Evolutionary conservation across 2,888 invertebrate genomes (phyloP).

Genomic region (Chloromyia formosa): DNA sequence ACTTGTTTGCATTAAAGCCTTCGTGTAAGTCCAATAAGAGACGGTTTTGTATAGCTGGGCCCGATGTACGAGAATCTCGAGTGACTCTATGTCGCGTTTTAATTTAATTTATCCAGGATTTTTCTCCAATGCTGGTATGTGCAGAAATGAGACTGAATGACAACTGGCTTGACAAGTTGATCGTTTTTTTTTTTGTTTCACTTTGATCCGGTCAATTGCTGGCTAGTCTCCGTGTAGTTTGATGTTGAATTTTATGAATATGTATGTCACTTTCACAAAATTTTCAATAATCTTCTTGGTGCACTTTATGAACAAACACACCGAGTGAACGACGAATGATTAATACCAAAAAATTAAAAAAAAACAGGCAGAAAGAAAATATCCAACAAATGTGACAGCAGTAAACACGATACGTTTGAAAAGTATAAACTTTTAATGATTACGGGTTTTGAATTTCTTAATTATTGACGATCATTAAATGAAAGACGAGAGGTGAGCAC

Average conservation of each 20-base stretch:
- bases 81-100: too few relatives aligned
- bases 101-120: constrained; percentile 33
- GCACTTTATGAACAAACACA: not conserved
- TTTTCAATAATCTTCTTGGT: not conserved
- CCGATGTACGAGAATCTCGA: too few relatives aligned
- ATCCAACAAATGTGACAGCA: not conserved
- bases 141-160: not conserved
- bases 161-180: constrained; percentile 20
- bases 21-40: not conserved
- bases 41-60: too few relatives aligned
- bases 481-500: not conserved
- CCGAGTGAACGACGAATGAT: not conserved
- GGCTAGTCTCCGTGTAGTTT: not conserved
- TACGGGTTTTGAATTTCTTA: not conserved
- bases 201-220: constrained; percentile 7
- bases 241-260: constrained; percentile 5
- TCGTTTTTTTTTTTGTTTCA: too few relatives aligned
- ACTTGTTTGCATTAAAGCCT: constrained; percentile 21
- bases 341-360: not conserved
- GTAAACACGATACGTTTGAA: not conserved
- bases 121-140: not conserved
- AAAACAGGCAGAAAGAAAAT: not conserved
- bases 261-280: constrained; percentile 40
- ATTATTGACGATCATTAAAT: too few relatives aligned
- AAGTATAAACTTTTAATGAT: not conserved